Conservation (phyloP, 2,113 vertebrate genomes). For the Centropristis striata region DNA sequence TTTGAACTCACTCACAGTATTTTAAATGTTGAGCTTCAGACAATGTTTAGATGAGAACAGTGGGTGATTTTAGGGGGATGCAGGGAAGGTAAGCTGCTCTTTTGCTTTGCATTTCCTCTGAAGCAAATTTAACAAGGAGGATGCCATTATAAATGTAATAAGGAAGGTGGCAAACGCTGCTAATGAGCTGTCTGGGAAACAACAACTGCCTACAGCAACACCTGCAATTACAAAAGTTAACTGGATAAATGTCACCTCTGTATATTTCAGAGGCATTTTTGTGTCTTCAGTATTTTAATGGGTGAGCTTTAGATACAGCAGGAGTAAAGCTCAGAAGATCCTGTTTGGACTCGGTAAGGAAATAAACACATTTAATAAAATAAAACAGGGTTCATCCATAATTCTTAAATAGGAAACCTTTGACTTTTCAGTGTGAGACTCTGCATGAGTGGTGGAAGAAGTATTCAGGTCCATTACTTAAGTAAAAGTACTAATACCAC, state of each 20-base stretch:
- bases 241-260: conserved; percentile 61
- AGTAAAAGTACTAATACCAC: no score
- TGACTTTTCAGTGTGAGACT: conserved; percentile 21
- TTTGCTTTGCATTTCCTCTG: conserved; percentile 45
- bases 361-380: no score
- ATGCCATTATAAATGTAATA: conserved; percentile 58
- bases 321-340: not conserved
- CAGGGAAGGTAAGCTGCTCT: conserved; percentile 2
- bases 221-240: conserved; percentile 60
- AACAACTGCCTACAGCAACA: conserved; percentile 56
- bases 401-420: conserved; percentile 6
- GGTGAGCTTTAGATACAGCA: conserved; percentile 21
- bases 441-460: conserved; percentile 2
- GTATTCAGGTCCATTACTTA: no score
- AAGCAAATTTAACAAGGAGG: conserved; percentile 47
- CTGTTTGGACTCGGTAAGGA: conserved; percentile 13
- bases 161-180: conserved; percentile 36
- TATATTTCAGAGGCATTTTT: conserved; percentile 39
- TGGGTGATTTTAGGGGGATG: conserved; percentile 11
- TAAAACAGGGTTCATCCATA: conserved; percentile 14
- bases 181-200: conserved; percentile 70
- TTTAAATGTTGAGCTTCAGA: conserved; percentile 19
- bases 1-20: conserved; percentile 13
- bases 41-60: conserved; percentile 25
- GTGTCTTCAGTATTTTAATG: conserved; percentile 17